Percentiles rank a stretch among this genome's conserved stretches.
Evolutionary conservation across 2,888 invertebrate genomes (phyloP).

Genomic region (Lagria hirta): DNA sequence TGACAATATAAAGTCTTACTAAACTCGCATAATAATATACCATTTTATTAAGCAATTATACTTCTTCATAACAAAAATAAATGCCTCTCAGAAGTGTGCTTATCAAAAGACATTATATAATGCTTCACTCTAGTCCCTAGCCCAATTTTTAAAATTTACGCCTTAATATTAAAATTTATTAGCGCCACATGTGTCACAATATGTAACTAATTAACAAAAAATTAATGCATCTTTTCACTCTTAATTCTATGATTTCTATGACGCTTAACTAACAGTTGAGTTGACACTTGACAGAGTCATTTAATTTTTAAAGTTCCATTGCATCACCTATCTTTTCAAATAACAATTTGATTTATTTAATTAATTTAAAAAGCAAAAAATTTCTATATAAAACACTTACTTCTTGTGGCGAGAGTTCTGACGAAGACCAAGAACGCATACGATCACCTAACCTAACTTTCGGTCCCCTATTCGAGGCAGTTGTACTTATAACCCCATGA

Average conservation of each 20-base stretch:
- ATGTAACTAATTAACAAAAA: neutral
- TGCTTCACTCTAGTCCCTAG: too few species aligned
- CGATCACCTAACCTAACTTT: slow-evolving; percentile 31
- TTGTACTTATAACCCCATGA: slow-evolving; percentile 8
- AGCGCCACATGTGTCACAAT: too few species aligned
- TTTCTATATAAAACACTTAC: slow-evolving; percentile 41
- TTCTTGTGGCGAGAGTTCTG: slow-evolving; percentile 50
- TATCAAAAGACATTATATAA: too few species aligned
- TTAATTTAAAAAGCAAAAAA: too few species aligned
- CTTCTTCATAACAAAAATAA: too few species aligned
- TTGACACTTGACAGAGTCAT: neutral
- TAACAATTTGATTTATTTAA: neutral
- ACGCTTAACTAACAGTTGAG: neutral
- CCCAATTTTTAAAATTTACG: too few species aligned
- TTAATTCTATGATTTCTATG: neutral
- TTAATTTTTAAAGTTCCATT: neutral
- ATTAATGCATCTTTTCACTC: neutral
- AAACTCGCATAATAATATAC: too few species aligned
- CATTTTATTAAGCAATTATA: too few species aligned
- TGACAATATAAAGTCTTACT: too few species aligned
- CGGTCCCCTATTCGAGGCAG: neutral
- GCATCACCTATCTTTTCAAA: neutral
- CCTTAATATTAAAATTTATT: too few species aligned
- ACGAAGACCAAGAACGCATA: slow-evolving; percentile 35
- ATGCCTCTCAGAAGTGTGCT: too few species aligned